Base-by-base conservation (phyloP, 37 sponge, comb jelly and placozoan species). In the Chondrosia reniformis region DNA sequence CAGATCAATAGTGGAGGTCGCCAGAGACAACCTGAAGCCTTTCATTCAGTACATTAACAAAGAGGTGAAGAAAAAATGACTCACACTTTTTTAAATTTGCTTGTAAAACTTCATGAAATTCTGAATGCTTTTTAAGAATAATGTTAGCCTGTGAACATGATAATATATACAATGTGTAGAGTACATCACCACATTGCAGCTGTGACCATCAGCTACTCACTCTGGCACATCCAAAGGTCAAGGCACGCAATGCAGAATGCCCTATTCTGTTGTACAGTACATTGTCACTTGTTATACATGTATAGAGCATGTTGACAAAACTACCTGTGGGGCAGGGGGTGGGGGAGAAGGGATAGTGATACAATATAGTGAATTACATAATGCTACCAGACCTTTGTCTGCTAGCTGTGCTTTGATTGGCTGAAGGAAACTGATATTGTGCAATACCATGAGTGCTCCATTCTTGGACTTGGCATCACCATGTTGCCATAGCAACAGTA, bases 341-440 rank as follows among this genome's bases (percentile, higher is more conserved):
- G 52, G 49, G 8, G 52, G 52, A 15, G 52, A 15, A 49, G 52
- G 52, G 52, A 15, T 49, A 49, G 52, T n/a, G n/a, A n/a, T n/a
- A n/a, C 15, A 15, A 15, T 10, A 19, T 19, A 15, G 52, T 49
- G 52, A 15, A 15, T 49, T 10, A 19, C 15, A 15, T 19, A 7
- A 17, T 33, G 40, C 17, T 24, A 34, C 5, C 30, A 55, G 41
- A 87, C 92, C 85, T 76, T 88, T 78, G 24, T 46, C 37, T 12
- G 55, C 79, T 33, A 92, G 86, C 3, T 81, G 79, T 24, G 92
- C n/a, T 67, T 88, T 87, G 46, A 63, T 52, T 15, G 89, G 88
- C 9, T 77, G 76, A 84, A 85, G 67, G 71, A 92, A 92, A 61
- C 78, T 84, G 0, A 84, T 65, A 58, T 92, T 92, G 12, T 86